Evolutionary conservation across 2,888 invertebrate genomes (phyloP).

Genomic region (Slavum lentiscoides): DNA sequence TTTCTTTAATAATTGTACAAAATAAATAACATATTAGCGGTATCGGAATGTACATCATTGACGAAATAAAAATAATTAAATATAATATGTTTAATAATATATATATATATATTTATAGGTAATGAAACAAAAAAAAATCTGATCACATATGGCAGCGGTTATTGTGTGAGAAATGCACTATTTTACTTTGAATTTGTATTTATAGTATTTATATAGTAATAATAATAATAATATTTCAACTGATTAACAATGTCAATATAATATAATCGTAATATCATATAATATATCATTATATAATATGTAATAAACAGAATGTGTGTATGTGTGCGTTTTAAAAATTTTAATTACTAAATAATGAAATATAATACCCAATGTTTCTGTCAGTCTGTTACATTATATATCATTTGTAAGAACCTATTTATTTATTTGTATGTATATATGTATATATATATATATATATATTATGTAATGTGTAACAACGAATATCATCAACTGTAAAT

Average conservation of each 20-base stretch:
- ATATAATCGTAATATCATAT: constrained; percentile 8
- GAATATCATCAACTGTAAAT: constrained; percentile 44
- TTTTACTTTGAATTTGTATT: constrained; percentile 33
- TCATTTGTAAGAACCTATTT: constrained; percentile 43
- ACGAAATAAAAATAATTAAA: constrained; percentile 20
- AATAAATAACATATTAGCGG: constrained; percentile 46
- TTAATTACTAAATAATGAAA: constrained; percentile 50
- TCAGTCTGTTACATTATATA: constrained; percentile 50
- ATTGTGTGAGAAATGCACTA: constrained; percentile 37
- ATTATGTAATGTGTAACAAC: constrained; percentile 48
- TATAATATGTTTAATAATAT: no score
- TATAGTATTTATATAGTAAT: constrained; percentile 1
- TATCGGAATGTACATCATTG: constrained; percentile 49
- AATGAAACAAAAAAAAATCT: constrained; percentile 19
- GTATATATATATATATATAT: constrained; percentile 24
- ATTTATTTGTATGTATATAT: neutral
- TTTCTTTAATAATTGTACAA: constrained; percentile 32
- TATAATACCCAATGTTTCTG: constrained; percentile 53
- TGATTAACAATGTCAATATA: constrained; percentile 44
- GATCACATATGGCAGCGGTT: constrained; percentile 52
- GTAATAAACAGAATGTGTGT: constrained; percentile 30
- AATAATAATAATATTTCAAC: constrained; percentile 51
- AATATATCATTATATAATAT: constrained; percentile 34
- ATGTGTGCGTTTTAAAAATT: neutral
- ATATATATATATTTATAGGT: no score